Evolutionary conservation across 2,113 vertebrate genomes (phyloP).

Genomic region (Mustela lutreola): DNA sequence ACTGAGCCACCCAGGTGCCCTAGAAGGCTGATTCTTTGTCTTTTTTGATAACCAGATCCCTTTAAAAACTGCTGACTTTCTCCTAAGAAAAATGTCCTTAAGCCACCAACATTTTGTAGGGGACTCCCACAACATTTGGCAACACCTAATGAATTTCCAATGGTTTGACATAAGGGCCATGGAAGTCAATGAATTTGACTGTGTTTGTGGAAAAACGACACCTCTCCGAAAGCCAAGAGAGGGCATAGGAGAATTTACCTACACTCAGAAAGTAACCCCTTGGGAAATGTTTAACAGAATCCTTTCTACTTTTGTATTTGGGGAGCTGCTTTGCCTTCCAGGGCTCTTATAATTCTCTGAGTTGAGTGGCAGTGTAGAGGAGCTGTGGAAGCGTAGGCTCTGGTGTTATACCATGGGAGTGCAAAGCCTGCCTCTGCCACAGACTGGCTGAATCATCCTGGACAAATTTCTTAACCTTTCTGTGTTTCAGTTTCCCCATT

Average conservation of each 20-base stretch:
- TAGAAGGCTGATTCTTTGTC: background rate
- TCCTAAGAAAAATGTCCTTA: background rate
- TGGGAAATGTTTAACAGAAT: background rate
- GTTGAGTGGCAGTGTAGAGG: background rate
- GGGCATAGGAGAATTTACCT: background rate
- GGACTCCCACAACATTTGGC: background rate
- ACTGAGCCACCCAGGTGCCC: too few relatives aligned
- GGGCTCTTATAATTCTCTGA: background rate
- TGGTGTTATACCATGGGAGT: fast-evolving
- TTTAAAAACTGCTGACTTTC: background rate
- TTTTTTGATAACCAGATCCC: background rate
- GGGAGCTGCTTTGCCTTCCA: background rate
- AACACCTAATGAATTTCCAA: background rate
- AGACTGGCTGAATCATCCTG: background rate
- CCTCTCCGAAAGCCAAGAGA: background rate
- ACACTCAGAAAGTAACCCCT: background rate
- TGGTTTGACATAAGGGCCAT: background rate
- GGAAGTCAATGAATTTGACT: background rate
- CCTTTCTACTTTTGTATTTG: background rate
- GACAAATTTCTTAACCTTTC: background rate
- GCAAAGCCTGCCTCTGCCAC: background rate
- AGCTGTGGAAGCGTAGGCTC: background rate
- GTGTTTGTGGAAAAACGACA: background rate
- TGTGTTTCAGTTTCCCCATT: background rate
- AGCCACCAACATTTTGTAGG: background rate